Percentiles rank a stretch among this genome's conserved stretches.
Evolutionary conservation across 2,888 invertebrate genomes (phyloP).

Genomic region (Brachyptera risi): DNA sequence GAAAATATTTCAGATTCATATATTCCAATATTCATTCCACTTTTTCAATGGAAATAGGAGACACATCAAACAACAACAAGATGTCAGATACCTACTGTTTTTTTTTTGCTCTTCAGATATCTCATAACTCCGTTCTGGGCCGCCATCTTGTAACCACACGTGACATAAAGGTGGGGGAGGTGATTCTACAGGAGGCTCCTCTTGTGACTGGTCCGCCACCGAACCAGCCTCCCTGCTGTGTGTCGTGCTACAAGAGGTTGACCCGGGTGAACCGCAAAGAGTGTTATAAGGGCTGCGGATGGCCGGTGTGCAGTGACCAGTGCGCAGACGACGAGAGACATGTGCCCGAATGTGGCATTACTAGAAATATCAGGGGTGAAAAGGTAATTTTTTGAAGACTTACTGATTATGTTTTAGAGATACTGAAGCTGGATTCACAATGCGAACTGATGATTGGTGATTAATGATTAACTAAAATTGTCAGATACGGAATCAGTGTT

Average conservation of each 20-base stretch:
- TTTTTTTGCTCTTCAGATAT: too few relatives aligned
- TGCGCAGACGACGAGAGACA: slow-evolving; percentile 62
- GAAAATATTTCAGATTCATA: too few relatives aligned
- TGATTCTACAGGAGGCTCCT: slow-evolving; percentile 61
- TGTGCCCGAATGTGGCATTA: slow-evolving; percentile 66
- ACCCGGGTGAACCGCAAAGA: not conserved
- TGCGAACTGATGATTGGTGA: too few relatives aligned
- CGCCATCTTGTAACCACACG: slow-evolving; percentile 67
- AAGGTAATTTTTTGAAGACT: too few relatives aligned
- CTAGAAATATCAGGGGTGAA: slow-evolving; percentile 53
- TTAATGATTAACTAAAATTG: too few relatives aligned
- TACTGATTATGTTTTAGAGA: too few relatives aligned
- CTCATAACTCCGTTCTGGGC: slow-evolving; percentile 54
- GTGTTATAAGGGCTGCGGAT: slow-evolving; percentile 56
- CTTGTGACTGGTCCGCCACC: slow-evolving; percentile 70
- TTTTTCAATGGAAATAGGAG: too few relatives aligned
- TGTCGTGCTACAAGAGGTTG: slow-evolving; percentile 60
- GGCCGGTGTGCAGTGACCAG: slow-evolving; percentile 69
- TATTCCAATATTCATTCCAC: too few relatives aligned
- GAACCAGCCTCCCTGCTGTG: slow-evolving; percentile 66
- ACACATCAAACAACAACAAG: too few relatives aligned
- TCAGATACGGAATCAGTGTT: too few relatives aligned
- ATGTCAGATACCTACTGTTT: too few relatives aligned
- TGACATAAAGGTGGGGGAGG: slow-evolving; percentile 64
- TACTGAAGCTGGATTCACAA: too few relatives aligned